Conservation (phyloP, 2,113 vertebrate species). For the Crotalus viridis region DNA sequence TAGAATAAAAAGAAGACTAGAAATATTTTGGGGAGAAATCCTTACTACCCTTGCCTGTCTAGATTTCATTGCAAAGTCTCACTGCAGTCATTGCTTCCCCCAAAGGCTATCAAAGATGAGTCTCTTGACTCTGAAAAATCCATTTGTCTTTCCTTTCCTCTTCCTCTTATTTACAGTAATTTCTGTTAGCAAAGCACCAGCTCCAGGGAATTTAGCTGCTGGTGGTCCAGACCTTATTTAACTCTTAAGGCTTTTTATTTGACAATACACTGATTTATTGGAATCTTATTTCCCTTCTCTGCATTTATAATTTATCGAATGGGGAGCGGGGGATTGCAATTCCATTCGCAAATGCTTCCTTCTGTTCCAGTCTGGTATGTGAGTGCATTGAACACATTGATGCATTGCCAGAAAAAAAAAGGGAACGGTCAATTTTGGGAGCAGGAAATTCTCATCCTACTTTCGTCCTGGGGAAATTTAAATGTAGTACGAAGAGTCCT, state of each 20-base stretch:
- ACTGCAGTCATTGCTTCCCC: background rate
- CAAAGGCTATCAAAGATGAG: background rate
- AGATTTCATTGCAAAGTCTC: background rate
- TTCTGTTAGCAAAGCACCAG: background rate
- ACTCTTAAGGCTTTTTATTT: background rate
- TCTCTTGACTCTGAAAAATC: background rate
- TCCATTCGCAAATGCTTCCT: background rate
- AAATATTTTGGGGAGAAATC: background rate
- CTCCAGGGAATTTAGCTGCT: rapidly evolving
- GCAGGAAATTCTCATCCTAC: too few species aligned
- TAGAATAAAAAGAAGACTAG: background rate
- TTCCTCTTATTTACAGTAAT: conserved; percentile 56
- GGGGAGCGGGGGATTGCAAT: background rate
- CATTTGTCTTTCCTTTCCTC: background rate
- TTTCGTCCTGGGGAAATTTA: background rate
- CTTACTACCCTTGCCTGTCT: background rate
- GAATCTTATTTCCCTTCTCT: background rate
- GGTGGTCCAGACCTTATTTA: background rate
- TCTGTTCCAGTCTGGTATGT: background rate
- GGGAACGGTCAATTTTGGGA: background rate
- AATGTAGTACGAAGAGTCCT: background rate
- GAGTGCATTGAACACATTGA: background rate
- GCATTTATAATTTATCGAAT: conserved; percentile 23
- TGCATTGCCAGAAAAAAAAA: background rate
- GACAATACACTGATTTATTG: rapidly evolving